Evolutionary conservation across 2,888 invertebrate species (phyloP).

Genomic region (Pachycephus smyrnensis): DNA sequence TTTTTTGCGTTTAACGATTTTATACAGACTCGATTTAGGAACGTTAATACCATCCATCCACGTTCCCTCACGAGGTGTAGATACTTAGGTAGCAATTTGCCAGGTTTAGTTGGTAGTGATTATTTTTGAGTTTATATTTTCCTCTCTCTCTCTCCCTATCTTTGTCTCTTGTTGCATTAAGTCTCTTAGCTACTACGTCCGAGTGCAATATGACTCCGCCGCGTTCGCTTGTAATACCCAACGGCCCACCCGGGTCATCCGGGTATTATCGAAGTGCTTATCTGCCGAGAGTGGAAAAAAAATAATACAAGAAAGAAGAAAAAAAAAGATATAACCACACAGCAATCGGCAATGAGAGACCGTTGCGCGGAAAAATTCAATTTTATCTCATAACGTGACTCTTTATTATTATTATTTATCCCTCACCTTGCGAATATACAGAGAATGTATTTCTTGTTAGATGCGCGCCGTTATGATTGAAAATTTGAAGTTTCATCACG

Average conservation of each 20-base stretch:
- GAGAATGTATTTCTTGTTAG: neutral
- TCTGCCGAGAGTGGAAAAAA: neutral
- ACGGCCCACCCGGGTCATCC: too few relatives aligned
- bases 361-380: neutral
- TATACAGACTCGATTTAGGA: conserved; percentile 24
- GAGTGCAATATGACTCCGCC: conserved; percentile 52
- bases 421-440: neutral
- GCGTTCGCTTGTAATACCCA: conserved; percentile 19
- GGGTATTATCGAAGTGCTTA: too few relatives aligned
- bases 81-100: conserved; percentile 32
- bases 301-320: neutral
- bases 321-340: neutral
- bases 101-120: conserved; percentile 27
- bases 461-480: neutral
- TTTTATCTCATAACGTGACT: neutral
- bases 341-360: neutral
- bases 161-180: neutral
- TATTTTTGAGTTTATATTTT: neutral
- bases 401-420: neutral
- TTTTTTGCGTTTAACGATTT: conserved; percentile 31
- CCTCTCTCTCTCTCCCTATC: neutral
- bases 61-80: conserved; percentile 32
- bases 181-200: conserved; percentile 31
- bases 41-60: neutral
- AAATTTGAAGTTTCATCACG: neutral